A percentile compares a stretch with the other conserved stretches of the same genome.
phyloP scores from a whole-genome alignment of 2,888 invertebrate species.

The Nomada fucata region DNA sequence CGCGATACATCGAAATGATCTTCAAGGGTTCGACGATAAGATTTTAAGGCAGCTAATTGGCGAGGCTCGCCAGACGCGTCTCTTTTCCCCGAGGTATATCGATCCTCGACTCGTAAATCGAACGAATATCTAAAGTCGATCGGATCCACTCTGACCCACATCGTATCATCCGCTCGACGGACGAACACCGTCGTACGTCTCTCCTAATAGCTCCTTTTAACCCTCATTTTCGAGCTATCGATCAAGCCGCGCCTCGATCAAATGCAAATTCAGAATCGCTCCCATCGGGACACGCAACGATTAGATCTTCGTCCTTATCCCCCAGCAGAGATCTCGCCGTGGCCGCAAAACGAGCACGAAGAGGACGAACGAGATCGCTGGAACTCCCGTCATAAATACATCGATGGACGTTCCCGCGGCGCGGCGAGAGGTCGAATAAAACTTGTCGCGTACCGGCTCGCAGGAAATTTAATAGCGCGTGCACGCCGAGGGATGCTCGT shows the following conservation, averaged over 20 bases:
- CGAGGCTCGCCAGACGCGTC: conserved; percentile 75
- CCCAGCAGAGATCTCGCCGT: background rate
- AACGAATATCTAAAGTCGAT: conserved; percentile 24
- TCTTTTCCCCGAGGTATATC: conserved; percentile 35
- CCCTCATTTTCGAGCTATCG: background rate
- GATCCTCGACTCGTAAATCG: conserved; percentile 1
- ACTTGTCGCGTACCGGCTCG: conserved; percentile 31
- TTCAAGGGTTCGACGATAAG: conserved; percentile 27
- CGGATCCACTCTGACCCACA: background rate
- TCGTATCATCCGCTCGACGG: conserved; percentile 16
- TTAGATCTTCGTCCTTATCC: conserved; percentile 10
- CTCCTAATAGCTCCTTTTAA: background rate
- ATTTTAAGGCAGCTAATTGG: conserved; percentile 47
- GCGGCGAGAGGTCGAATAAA: conserved; percentile 43
- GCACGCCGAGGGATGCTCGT: conserved; percentile 3
- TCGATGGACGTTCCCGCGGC: conserved; percentile 35
- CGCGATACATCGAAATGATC: conserved; percentile 19
- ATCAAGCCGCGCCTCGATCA: background rate
- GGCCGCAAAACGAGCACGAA: background rate
- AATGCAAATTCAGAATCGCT: conserved; percentile 2
- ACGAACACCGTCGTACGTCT: background rate
- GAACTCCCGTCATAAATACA: conserved; percentile 40
- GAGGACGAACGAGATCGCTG: background rate
- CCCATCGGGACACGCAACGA: background rate
- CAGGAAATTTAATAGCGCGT: conserved; percentile 39